Percentiles rank a stretch among this genome's conserved stretches.
phyloP scores from a whole-genome alignment of 2,113 vertebrate species.

The Serilophus lunatus region DNA sequence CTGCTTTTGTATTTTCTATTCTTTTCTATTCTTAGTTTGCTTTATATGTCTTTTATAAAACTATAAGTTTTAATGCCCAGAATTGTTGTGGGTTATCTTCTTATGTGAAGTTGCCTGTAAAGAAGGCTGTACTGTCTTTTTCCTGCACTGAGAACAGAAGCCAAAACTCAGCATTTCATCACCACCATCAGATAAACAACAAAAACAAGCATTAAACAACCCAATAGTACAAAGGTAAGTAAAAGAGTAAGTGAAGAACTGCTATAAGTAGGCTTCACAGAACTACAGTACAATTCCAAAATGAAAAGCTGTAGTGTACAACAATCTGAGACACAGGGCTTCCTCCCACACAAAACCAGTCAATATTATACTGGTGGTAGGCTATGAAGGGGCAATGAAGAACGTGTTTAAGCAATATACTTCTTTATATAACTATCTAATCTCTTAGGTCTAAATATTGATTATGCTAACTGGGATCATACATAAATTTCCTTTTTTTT shows the following conservation, averaged over 20 bases:
- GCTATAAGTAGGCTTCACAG: rapidly evolving
- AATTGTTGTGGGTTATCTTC: background rate
- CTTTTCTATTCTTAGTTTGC: background rate
- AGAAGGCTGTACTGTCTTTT: background rate
- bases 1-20: background rate
- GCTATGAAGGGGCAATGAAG: background rate
- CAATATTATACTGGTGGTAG: background rate
- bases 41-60: background rate
- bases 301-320: background rate
- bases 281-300: background rate
- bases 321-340: background rate
- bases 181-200: background rate
- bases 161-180: background rate
- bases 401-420: background rate
- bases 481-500: background rate
- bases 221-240: background rate
- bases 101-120: background rate
- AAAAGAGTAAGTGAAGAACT: background rate
- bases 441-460: background rate
- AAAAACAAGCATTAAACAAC: background rate
- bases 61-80: background rate
- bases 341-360: background rate
- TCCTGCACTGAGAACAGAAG: background rate
- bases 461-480: background rate
- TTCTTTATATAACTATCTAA: background rate